Conservation (phyloP, 2,113 vertebrate species). For the Lanius ludovicianus region DNA sequence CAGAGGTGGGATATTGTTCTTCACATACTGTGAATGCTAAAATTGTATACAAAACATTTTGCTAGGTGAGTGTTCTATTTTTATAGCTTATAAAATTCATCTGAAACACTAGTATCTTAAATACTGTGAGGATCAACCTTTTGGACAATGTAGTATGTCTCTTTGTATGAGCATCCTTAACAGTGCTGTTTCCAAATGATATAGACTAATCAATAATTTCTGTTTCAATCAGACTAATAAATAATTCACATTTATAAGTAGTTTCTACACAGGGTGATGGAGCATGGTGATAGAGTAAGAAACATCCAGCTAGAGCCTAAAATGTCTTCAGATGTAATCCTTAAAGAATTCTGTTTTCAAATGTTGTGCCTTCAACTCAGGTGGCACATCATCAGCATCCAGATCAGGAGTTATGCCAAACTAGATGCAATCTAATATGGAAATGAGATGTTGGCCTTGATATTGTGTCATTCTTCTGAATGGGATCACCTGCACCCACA, state of each 20-base stretch:
- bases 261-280: not conserved
- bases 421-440: constrained; percentile 91
- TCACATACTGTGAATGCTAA: not conserved
- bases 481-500: constrained; percentile 89
- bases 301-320: constrained; percentile 20
- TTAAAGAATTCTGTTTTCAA: constrained; percentile 61
- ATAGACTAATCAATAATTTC: not conserved
- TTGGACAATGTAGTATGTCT: not conserved
- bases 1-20: not conserved
- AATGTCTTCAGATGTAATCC: constrained; percentile 52
- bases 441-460: constrained; percentile 89
- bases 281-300: not conserved
- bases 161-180: not conserved
- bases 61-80: not conserved
- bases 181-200: not conserved
- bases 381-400: constrained; percentile 71
- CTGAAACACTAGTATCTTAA: not conserved
- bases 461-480: constrained; percentile 86
- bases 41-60: not conserved
- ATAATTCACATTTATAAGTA: constrained; percentile 34
- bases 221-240: constrained; percentile 40
- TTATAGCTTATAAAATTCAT: not conserved
- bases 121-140: not conserved
- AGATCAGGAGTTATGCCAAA: constrained; percentile 86
- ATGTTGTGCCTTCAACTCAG: constrained; percentile 65